Conservation (phyloP, 2,113 vertebrate genomes). For the Orcinus orca region DNA sequence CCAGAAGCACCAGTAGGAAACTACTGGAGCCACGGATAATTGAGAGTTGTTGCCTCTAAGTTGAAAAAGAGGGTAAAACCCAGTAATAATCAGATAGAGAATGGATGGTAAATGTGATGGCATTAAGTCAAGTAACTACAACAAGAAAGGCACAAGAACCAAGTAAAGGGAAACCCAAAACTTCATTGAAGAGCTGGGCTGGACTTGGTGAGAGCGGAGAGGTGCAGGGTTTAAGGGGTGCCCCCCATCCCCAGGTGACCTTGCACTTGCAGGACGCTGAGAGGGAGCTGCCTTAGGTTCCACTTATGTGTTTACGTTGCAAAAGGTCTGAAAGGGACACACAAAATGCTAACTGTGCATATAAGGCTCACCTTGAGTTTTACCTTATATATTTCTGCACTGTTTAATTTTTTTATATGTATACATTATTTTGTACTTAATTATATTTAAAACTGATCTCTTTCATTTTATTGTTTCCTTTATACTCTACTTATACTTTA, state of each 20-base stretch:
- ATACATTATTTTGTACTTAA: neutral
- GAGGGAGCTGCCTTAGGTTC: too few relatives aligned
- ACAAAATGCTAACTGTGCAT: fast-evolving
- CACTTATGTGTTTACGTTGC: fast-evolving
- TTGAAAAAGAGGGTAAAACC: neutral
- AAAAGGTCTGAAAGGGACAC: too few relatives aligned
- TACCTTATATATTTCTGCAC: neutral
- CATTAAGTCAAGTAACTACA: fast-evolving
- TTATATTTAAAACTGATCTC: neutral
- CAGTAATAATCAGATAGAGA: neutral
- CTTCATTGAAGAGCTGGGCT: fast-evolving
- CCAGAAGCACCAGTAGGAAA: neutral
- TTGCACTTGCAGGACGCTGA: fast-evolving
- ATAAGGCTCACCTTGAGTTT: neutral
- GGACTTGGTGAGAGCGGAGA: neutral
- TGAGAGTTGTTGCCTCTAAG: neutral
- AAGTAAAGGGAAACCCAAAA: neutral
- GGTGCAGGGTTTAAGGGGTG: neutral
- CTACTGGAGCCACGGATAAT: neutral
- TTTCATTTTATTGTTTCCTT: neutral
- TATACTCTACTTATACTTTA: neutral
- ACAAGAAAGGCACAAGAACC: fast-evolving
- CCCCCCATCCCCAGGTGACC: too few relatives aligned
- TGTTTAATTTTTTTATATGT: neutral
- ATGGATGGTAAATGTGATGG: fast-evolving